Base-by-base conservation (phyloP, 2,888 invertebrate species). In the Agriopis aurantiaria region DNA sequence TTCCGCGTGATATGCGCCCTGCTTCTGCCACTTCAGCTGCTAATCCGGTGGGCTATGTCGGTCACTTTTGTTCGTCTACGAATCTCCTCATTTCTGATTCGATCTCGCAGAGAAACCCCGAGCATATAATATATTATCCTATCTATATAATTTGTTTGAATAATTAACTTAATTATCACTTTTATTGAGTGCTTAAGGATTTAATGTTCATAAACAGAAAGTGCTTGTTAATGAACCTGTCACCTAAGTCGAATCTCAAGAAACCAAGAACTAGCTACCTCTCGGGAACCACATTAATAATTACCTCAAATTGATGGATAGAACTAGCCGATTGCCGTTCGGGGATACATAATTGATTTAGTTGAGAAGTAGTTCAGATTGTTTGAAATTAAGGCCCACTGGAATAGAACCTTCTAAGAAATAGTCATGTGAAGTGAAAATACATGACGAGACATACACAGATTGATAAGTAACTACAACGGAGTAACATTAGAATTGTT, bases 291-390 rank as follows among this genome's bases (percentile, higher is more conserved):
- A 58, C 58, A 70, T 62, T 63, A 53, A 66, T 69, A 66, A 70
- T 71, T 58, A 63, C 17, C 58, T 55, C 45, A 40, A 71, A 71
- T 55, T 63, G 70, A 71, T 71, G 63, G 70, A 71, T 71, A 59
- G 49, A 66, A 58, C 55, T 55, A 66, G 58, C 58, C 61, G 62
- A 70, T 70, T 48, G 65, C 23, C 58, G 59, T 33, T 59, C 59
- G 12, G 66, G 70, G 66, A 71, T 60, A 59, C 45, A 64, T 60
- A 63, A 63, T 55, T 59, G 49, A 71, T 59, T 62, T 71, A 71
- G 62, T 71, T 67, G 14, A 14, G n/a, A 51, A 71, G 51, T 65
- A 65, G 55, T 67, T 63, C 66, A 71, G 66, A 58, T 62, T 65
- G 65, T 65, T 65, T 23, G 45, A 57, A 65, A 57, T 52, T 12